These are phyloP conservation scores for Rhorus exstirpatorius DNA, from an alignment of 2,888 invertebrate species.

Conservation along the genomic window DNA sequence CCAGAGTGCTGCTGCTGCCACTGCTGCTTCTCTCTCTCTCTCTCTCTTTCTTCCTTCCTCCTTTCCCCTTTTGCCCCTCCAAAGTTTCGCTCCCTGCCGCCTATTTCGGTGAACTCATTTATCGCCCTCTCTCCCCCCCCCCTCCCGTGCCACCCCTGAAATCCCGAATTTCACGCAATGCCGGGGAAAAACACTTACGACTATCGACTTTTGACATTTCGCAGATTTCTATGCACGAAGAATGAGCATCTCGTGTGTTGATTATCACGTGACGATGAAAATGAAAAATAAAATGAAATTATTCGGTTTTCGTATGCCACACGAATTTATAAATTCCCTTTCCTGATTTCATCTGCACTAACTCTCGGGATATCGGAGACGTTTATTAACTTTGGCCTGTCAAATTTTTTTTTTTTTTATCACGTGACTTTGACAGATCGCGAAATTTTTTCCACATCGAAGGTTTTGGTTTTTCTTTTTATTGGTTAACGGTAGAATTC, in stretches of 20 bases:
- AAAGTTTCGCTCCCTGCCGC: conserved; percentile 39
- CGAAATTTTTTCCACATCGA: no score
- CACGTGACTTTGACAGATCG: conserved; percentile 19
- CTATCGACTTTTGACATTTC: conserved; percentile 44
- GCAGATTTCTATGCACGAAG: background rate
- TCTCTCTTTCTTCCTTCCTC: conserved; percentile 8
- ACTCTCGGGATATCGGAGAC: background rate
- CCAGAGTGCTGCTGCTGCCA: conserved; percentile 27
- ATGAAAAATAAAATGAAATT: no score
- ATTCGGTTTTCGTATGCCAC: no score
- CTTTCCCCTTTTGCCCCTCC: background rate
- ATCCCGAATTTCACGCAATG: conserved; percentile 49
- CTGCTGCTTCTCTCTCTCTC: conserved; percentile 42
- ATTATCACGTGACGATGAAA: no score
- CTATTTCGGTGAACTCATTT: conserved; percentile 63
- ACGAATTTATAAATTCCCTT: no score
- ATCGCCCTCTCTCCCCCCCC: no score
- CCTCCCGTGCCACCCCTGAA: no score
- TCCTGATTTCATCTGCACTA: no score
- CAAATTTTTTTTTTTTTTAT: background rate
- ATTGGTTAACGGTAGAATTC: no score
- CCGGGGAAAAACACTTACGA: conserved; percentile 17
- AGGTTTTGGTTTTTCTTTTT: no score
- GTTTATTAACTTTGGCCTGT: no score
- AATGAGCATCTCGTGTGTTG: background rate